Evolutionary conservation across 2,113 vertebrate species (phyloP), one percentile per base, ranked within the genome.

Genomic region (Spilogale gracilis): DNA sequence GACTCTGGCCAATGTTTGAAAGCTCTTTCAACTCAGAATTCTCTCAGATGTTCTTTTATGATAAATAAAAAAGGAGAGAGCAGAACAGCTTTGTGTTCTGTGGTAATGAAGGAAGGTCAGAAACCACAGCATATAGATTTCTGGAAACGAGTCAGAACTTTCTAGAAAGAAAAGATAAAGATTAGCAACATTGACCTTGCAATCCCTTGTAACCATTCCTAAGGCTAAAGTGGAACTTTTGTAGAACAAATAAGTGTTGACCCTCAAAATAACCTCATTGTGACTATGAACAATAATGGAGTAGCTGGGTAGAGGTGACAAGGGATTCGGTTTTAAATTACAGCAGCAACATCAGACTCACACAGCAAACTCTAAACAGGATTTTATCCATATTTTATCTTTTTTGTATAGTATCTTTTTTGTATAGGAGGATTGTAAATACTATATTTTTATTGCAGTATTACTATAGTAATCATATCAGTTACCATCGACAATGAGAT

Each of bases 361-460:
- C 85, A 91, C 5, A 96, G 52, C 88, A 95, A 96, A 69, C 67
- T 94, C 65, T 71, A 82, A 78, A 65, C 16, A 97, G 92, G 96
- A 89, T 85, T 91, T 38, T 30, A 8, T 23, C 14, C 87, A 18
- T 81, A 6, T 43, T 74, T 92, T 88, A 86, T 97, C 45, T 90
- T 17, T 73, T 87, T 73, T 93, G 30, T 67, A 67, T 67, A 32
- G 30, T 67, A 67, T 32, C 13, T 97, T 94, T 97, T 97, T 69
- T 95, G 86, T 84, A 78, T 38, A 87, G 89, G 48, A 94, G 43
- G 45, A 87, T 82, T 98, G 95, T 97, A 98, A 98, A 98, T 97
- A 96, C 56, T 94, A 1, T 80, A 67, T 97, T 97, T 92, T 98
- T 63, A 97, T 94, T 91, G 20, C 1, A 13, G 81, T 71, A 32